Evolutionary conservation across 2,888 invertebrate genomes (phyloP), one percentile per base, ranked within the genome.

Genomic region (Temnothorax unifasciatus): DNA sequence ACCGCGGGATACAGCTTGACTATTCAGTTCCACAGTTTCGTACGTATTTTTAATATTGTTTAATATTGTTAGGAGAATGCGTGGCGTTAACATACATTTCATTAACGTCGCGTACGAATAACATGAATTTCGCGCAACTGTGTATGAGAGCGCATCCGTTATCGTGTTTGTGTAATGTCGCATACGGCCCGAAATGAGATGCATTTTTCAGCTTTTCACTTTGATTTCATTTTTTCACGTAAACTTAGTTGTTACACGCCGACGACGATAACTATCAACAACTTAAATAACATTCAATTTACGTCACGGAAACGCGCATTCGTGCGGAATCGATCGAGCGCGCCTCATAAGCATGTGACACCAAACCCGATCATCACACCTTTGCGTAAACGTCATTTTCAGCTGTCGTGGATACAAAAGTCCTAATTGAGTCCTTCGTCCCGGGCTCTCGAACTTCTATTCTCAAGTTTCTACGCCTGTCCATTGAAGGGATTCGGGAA

Each of bases 351-450:
- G 61, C 57, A 71, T 73, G 74, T 79, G 82, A 86, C 61, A 64
- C 57, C 15, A 54, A 81, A 47, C 38, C 41, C 82, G 47, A 61
- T 44, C 83, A 83, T 83, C 89, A 84, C 86, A 84, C 86, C 81
- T 85, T 89, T 86, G 82, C 83, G 57, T 83, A 87, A 86, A 90
- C 83, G 85, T 88, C 89, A 73, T 84, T 90, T 84, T 84, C 86
- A 76, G 83, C 25, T 77, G 84, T 82, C 68, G 75, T 57, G 21
- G 29, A 34, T 64, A 74, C 76, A 82, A 84, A 90, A 91, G 87
- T 91, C 89, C 89, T 83, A 91, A 91, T 90, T 74, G 88, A 87
- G 87, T 91, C 87, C 87, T 85, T 77, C 86, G 75, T 73, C 76
- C 82, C 47, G 50, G 64, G 38, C 74, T 50, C 44, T 57, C 76